Evolutionary conservation across 2,888 invertebrate species (phyloP).

Genomic region (Rhagonycha fulva): DNA sequence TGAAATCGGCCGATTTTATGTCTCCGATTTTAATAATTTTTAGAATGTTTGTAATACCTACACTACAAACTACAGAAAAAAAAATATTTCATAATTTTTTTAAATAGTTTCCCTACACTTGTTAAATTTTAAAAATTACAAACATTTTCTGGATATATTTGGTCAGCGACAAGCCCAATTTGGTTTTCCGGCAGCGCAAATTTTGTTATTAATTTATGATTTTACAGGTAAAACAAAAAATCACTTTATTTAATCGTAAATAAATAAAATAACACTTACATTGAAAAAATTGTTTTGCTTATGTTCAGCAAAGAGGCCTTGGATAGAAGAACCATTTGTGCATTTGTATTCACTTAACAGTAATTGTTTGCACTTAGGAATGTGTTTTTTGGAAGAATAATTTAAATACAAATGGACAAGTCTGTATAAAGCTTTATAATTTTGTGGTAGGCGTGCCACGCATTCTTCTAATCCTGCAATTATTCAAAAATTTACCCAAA

Average conservation of each 20-base stretch:
- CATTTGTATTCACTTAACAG: constrained; percentile 72
- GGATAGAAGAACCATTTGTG: constrained; percentile 67
- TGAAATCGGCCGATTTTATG: neutral
- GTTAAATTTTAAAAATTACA: too few relatives aligned
- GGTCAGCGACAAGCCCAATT: too few relatives aligned
- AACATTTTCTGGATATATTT: too few relatives aligned
- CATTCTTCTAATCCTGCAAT: constrained; percentile 83
- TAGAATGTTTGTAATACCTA: too few relatives aligned
- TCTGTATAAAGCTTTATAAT: constrained; percentile 91
- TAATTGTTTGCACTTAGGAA: constrained; percentile 71
- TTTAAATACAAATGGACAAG: constrained; percentile 83
- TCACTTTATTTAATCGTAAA: too few relatives aligned
- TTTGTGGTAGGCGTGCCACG: constrained; percentile 82
- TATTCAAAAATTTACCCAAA: neutral
- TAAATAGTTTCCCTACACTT: too few relatives aligned
- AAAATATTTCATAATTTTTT: too few relatives aligned
- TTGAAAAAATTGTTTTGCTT: constrained; percentile 89
- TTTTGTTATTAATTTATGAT: too few relatives aligned
- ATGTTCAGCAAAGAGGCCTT: constrained; percentile 84
- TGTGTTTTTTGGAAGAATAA: constrained; percentile 67
- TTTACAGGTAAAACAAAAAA: too few relatives aligned
- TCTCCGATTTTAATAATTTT: too few relatives aligned
- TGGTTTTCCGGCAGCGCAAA: too few relatives aligned
- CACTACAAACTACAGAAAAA: too few relatives aligned
- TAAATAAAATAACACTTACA: constrained; percentile 55